Conservation (phyloP, 2,888 invertebrate species). For the Spilosoma lubricipeda region DNA sequence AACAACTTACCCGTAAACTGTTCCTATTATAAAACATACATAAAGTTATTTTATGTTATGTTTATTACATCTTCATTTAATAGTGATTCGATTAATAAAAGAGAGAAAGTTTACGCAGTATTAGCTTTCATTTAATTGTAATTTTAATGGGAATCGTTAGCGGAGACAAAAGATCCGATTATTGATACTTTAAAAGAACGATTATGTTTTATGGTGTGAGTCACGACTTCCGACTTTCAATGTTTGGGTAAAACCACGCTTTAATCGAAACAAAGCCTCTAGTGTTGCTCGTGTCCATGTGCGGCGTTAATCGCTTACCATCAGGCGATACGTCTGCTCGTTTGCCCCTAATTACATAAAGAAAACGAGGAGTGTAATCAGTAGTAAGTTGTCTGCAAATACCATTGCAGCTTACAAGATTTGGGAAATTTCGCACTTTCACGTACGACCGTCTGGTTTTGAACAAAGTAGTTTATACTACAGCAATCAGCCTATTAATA, state of each 20-base stretch:
- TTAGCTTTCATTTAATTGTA: constrained; percentile 9
- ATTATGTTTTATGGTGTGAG: not conserved
- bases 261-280: not conserved
- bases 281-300: too few relatives aligned
- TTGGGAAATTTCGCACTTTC: too few relatives aligned
- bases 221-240: not conserved
- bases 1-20: too few relatives aligned
- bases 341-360: too few relatives aligned
- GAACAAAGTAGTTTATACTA: too few relatives aligned
- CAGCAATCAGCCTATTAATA: too few relatives aligned
- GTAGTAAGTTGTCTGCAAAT: not conserved
- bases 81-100: not conserved
- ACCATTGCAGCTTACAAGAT: too few relatives aligned
- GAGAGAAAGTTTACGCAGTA: not conserved
- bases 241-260: not conserved
- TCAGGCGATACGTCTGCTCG: too few relatives aligned
- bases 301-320: too few relatives aligned
- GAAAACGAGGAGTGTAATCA: not conserved
- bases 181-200: not conserved
- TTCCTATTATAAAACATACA: not conserved
- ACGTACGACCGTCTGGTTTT: too few relatives aligned
- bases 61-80: not conserved
- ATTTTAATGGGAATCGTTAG: not conserved
- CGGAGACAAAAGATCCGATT: constrained; percentile 2
- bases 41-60: not conserved